Base-by-base conservation (phyloP, 2,113 vertebrate species). In the Carassius gibelio region DNA sequence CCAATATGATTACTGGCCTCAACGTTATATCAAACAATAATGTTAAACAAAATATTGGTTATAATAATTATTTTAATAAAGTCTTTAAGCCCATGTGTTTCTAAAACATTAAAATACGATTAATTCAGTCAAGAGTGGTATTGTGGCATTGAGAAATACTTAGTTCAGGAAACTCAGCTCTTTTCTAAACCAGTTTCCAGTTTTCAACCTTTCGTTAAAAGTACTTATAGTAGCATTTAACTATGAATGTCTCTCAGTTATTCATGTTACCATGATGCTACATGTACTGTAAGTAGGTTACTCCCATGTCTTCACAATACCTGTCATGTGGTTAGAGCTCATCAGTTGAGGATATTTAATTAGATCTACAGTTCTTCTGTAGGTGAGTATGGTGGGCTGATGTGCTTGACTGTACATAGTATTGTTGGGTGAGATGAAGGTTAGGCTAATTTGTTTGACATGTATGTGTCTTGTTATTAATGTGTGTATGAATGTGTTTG, bases 401-500 rank as follows among this genome's bases (percentile, higher is more conserved):
- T 52, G 77, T 85, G 82, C 78, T 34, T 74, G 82, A 66, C 66
- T 82, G 78, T 42, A 34, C 50, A 9, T 57, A 38, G 23, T 59
- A 76, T 30, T 77, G n/a, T 81, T 78, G 69, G 61, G 3, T 36
- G n/a, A 78, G 62, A 84, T 71, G 83, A 84, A 86, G 64, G 52
- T 36, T 76, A 61, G 50, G 76, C 71, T 81, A 86, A 86, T 88
- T 84, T 86, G 77, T 69, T 72, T 86, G 82, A 84, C 85, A 82
- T 86, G 82, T 86, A 21, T 59, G 75, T 87, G 85, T 82, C 72
- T 50, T 76, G 72, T 11, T 38, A 71, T 30, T 30, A 30, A 30
- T 76, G 66, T 57, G 19, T 69, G 15, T 11, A 30, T 3, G 5
- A n/a, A n/a, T 66, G 61, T 48, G 78, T 81, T 66, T 66, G 78